Percentiles rank a stretch among this genome's conserved stretches.
Evolutionary conservation across 2,797 vertebrate species (phyloP).

Genomic region (Tadarida brasiliensis): DNA sequence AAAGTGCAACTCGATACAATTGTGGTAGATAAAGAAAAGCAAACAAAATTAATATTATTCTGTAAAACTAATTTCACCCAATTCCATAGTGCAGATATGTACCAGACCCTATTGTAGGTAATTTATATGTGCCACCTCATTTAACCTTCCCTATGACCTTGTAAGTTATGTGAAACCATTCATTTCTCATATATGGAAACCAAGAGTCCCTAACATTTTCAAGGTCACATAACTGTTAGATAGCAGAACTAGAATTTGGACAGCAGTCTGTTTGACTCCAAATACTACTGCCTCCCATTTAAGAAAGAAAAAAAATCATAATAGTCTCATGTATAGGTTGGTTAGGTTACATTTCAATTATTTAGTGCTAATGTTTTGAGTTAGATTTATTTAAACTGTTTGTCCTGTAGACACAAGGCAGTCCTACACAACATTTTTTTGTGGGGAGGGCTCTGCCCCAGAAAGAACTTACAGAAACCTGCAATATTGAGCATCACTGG

Average conservation of each 20-base stretch:
- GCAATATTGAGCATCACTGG: neutral
- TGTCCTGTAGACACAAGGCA: neutral
- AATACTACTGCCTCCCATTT: neutral
- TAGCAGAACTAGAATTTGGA: neutral
- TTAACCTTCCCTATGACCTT: neutral
- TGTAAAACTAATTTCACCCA: neutral
- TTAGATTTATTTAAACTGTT: conserved; percentile 16
- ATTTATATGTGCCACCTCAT: neutral
- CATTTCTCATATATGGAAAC: neutral
- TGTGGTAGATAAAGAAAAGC: conserved; percentile 45
- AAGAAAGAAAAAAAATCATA: neutral
- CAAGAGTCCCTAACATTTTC: neutral
- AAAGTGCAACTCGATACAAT: conserved; percentile 60
- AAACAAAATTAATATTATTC: conserved; percentile 59
- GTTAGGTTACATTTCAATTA: conserved; percentile 47
- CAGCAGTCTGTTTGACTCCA: neutral
- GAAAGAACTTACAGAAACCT: conserved; percentile 20
- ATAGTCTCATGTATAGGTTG: neutral
- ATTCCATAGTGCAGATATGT: neutral
- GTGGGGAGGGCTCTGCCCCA: neutral
- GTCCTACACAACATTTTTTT: neutral
- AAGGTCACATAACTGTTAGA: neutral
- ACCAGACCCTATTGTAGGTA: neutral
- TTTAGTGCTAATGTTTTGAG: neutral
- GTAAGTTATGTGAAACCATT: neutral